A percentile compares a stretch with the other conserved stretches of the same genome.
These are phyloP conservation scores for Petrolisthes cinctipes DNA, from an alignment of 2,888 invertebrate species.

Conservation along the genomic window DNA sequence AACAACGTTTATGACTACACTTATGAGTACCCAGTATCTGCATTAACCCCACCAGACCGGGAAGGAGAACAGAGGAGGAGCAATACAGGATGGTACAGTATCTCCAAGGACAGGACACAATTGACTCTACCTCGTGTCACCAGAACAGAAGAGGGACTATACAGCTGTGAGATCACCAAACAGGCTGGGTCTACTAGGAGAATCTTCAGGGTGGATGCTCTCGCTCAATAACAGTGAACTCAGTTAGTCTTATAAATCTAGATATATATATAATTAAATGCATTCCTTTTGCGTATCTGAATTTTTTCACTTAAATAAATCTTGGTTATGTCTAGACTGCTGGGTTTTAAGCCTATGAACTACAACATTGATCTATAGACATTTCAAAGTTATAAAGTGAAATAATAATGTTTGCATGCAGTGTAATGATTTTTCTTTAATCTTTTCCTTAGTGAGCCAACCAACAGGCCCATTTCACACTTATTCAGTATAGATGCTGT, in stretches of 20 bases:
- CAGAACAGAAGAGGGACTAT: conserved; percentile 40
- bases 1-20: neutral
- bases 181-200: conserved; percentile 43
- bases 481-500: too few species aligned
- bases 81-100: conserved; percentile 11
- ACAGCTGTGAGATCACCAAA: conserved; percentile 49
- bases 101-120: conserved; percentile 34
- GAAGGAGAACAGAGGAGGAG: neutral
- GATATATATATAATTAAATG: neutral
- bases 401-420: too few species aligned
- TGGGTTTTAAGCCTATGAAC: too few species aligned
- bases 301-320: too few species aligned
- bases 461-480: too few species aligned
- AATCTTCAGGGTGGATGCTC: conserved; percentile 49
- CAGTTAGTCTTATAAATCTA: conserved; percentile 19
- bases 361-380: too few species aligned
- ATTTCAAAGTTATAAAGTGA: too few species aligned
- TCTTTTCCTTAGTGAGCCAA: too few species aligned
- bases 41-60: neutral
- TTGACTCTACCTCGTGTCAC: conserved; percentile 42
- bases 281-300: neutral
- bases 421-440: neutral
- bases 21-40: neutral
- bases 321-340: too few species aligned
- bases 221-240: too few species aligned